Evolutionary conservation across 2,888 invertebrate genomes (phyloP).

Genomic region (Dioctria rufipes): DNA sequence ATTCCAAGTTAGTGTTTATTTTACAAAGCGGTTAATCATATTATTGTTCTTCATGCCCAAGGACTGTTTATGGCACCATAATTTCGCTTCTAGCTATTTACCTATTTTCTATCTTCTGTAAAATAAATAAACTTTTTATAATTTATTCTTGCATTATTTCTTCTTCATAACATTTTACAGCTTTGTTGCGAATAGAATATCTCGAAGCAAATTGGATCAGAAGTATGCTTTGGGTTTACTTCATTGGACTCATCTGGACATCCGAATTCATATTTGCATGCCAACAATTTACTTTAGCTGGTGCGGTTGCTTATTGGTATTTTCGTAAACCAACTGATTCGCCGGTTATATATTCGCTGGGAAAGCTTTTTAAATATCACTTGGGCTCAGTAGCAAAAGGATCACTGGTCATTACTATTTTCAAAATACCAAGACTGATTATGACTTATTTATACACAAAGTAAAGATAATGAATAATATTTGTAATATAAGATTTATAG

Average conservation of each 20-base stretch:
- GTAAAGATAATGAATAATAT: conserved; percentile 73
- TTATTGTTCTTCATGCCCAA: no score
- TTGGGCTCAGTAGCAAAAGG: conserved; percentile 96
- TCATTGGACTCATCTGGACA: conserved; percentile 92
- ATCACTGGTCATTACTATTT: conserved; percentile 91
- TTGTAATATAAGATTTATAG: conserved; percentile 9
- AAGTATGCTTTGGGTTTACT: conserved; percentile 95
- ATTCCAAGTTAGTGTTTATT: no score
- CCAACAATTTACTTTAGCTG: conserved; percentile 94
- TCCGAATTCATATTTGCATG: conserved; percentile 95
- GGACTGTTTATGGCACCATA: no score
- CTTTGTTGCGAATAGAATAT: conserved; percentile 80
- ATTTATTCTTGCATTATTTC: conserved; percentile 27
- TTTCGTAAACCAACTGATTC: conserved; percentile 84
- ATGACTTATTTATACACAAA: conserved; percentile 91
- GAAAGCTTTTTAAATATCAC: conserved; percentile 88
- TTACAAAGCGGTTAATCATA: no score
- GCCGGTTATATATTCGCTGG: conserved; percentile 75
- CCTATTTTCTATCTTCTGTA: no score
- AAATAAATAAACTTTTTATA: neutral
- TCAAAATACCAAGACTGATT: conserved; percentile 91
- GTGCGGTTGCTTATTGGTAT: conserved; percentile 95
- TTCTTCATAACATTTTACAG: conserved; percentile 67
- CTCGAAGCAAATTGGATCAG: conserved; percentile 85
- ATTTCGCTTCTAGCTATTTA: neutral